These are phyloP conservation scores for Acanthis flammea DNA, from an alignment of 2,797 vertebrate genomes.

Conservation along the genomic window DNA sequence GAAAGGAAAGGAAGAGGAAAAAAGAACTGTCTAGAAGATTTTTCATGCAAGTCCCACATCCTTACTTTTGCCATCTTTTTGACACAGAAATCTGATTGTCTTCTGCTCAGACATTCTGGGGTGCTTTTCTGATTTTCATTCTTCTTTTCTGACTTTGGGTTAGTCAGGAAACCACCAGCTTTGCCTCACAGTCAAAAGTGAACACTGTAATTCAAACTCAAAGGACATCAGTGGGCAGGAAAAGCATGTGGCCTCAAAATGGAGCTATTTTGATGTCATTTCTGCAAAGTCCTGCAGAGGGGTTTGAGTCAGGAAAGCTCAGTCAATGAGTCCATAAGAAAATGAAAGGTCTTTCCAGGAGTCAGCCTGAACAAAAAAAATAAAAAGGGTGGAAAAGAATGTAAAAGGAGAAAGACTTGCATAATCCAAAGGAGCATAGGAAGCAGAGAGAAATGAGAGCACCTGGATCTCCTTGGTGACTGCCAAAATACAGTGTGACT, in stretches of 20 bases:
- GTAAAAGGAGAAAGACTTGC: neutral
- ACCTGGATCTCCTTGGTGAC: neutral
- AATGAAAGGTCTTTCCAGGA: neutral
- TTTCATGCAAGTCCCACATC: constrained; percentile 31
- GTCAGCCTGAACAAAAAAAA: neutral
- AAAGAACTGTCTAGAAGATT: neutral
- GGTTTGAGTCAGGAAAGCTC: neutral
- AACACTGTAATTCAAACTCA: neutral
- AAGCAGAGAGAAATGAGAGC: neutral
- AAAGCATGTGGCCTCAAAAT: neutral
- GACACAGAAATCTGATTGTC: neutral
- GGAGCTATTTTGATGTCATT: neutral
- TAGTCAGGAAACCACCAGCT: neutral
- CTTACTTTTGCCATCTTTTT: constrained; percentile 24
- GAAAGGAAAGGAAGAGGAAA: neutral
- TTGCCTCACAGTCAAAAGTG: constrained; percentile 5
- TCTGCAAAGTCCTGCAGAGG: neutral
- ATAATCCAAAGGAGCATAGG: neutral
- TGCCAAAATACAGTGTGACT: neutral
- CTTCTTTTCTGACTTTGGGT: neutral
- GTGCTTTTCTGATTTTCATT: neutral
- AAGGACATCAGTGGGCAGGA: neutral
- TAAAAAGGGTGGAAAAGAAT: neutral
- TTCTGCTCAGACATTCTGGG: constrained; percentile 6
- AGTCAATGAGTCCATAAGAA: neutral